These are phyloP conservation scores for Dinomys branickii DNA, from an alignment of 2,113 vertebrate species.

Conservation along the genomic window DNA sequence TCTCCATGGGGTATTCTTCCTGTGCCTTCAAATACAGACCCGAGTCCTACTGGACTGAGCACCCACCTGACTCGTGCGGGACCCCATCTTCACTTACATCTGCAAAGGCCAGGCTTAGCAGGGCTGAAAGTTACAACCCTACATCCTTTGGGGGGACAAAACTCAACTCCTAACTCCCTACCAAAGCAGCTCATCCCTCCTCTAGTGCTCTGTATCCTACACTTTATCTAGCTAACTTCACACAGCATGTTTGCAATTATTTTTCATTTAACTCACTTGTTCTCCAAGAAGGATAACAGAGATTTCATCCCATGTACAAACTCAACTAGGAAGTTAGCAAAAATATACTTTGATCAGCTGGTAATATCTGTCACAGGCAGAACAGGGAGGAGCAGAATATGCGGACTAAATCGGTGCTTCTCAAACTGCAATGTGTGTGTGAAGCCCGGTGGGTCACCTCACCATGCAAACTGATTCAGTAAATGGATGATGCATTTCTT, in stretches of 20 bases:
- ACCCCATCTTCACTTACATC: background rate
- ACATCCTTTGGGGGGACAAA: background rate
- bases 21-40: background rate
- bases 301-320: background rate
- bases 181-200: background rate
- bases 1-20: background rate
- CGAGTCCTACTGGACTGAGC: background rate
- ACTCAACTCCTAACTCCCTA: background rate
- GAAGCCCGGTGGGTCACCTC: background rate
- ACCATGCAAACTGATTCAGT: background rate
- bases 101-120: background rate
- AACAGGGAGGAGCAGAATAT: background rate
- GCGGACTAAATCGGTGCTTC: background rate
- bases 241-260: background rate
- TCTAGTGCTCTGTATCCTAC: background rate
- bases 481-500: background rate
- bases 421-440: background rate
- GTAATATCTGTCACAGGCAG: background rate
- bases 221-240: background rate
- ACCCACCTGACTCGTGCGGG: background rate
- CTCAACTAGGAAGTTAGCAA: background rate
- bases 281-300: background rate
- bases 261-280: background rate
- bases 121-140: background rate
- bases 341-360: background rate